phyloP scores from a whole-genome alignment of 1,140 invertebrate species.

The Sminthurinus signatus region DNA sequence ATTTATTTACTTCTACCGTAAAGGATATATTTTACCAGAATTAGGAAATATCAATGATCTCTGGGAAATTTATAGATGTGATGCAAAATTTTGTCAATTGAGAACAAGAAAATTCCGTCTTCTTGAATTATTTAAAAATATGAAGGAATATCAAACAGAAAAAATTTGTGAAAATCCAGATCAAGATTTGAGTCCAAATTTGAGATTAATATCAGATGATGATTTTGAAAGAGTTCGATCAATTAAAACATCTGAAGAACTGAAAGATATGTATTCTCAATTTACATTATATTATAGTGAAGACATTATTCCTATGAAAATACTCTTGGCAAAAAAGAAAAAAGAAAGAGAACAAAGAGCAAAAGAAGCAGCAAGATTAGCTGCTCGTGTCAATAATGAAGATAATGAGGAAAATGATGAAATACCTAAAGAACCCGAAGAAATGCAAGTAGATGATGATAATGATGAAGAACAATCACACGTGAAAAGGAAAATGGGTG shows the following conservation, averaged over 20 bases:
- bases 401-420: too few species aligned
- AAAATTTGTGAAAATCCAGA: constrained; percentile 76
- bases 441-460: constrained; percentile 52
- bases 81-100: constrained; percentile 91
- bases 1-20: constrained; percentile 97
- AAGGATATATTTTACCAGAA: constrained; percentile 94
- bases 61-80: constrained; percentile 94
- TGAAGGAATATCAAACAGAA: constrained; percentile 85
- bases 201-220: constrained; percentile 74
- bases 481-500: constrained; percentile 76
- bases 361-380: constrained; percentile 43
- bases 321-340: constrained; percentile 55
- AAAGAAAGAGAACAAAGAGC: constrained; percentile 48
- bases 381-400: constrained; percentile 19
- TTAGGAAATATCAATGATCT: constrained; percentile 91
- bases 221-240: constrained; percentile 74
- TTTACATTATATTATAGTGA: constrained; percentile 87
- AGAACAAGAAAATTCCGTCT: constrained; percentile 79
- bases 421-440: constrained; percentile 41
- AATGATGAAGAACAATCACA: constrained; percentile 50
- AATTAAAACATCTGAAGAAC: constrained; percentile 81
- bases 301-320: constrained; percentile 80
- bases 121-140: constrained; percentile 75
- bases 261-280: constrained; percentile 87
- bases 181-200: constrained; percentile 70